Percentiles rank a stretch among this genome's conserved stretches.
Conservation (phyloP, 2,888 invertebrate species). For the Aromia moschata region DNA sequence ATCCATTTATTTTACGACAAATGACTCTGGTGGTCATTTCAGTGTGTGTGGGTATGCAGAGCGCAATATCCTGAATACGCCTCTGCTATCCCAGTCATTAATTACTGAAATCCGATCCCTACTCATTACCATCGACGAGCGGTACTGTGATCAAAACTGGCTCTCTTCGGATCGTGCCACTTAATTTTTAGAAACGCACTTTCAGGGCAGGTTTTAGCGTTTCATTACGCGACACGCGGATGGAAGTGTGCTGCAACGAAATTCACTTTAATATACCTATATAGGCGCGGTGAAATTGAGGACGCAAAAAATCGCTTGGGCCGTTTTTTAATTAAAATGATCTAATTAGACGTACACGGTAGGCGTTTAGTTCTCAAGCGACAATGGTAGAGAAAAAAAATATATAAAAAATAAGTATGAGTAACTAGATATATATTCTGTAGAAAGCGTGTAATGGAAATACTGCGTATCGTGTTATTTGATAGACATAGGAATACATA, state of each 20-base stretch:
- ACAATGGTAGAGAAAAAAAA: background rate
- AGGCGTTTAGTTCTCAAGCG: background rate
- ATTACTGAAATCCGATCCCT: too few relatives aligned
- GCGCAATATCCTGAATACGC: too few relatives aligned
- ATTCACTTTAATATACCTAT: too few relatives aligned
- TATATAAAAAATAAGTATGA: background rate
- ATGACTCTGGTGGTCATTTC: too few relatives aligned
- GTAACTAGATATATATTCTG: too few relatives aligned
- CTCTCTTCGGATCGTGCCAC: constrained; percentile 37
- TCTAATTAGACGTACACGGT: background rate
- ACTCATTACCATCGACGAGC: constrained; percentile 40
- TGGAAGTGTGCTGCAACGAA: constrained; percentile 2
- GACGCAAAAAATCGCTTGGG: constrained; percentile 1
- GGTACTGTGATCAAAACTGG: constrained; percentile 36
- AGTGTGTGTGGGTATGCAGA: too few relatives aligned
- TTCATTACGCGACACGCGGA: constrained; percentile 29
- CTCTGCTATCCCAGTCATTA: too few relatives aligned
- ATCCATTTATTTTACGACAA: too few relatives aligned
- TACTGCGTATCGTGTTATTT: too few relatives aligned
- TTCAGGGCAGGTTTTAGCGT: constrained; percentile 34
- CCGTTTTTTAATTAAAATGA: constrained; percentile 10
- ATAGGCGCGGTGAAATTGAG: constrained; percentile 8
- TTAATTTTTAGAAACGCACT: constrained; percentile 41
- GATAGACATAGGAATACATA: too few relatives aligned
- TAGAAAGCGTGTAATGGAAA: too few relatives aligned